A percentile compares a stretch with the other conserved stretches of the same genome.
Evolutionary conservation across 2,797 vertebrate species (phyloP).

Genomic region (Paedocypris micromegethes): DNA sequence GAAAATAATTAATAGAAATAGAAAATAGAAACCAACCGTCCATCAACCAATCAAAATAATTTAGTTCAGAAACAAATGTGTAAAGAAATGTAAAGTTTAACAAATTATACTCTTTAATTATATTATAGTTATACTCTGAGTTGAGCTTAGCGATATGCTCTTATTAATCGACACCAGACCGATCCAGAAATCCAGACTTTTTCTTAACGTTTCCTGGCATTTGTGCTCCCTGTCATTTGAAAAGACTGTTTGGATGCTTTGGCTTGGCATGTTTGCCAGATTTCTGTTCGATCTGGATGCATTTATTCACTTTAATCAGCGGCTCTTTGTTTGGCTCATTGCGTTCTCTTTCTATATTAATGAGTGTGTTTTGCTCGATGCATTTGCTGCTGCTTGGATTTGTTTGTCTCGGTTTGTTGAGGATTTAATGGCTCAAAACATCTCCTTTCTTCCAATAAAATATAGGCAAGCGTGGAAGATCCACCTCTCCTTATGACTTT

Average conservation of each 20-base stretch:
- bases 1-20: too few species aligned
- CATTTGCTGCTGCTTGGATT: conserved; percentile 28
- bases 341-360: conserved; percentile 42
- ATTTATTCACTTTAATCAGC: conserved; percentile 50
- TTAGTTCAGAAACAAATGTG: too few species aligned
- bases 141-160: too few species aligned
- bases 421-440: conserved; percentile 33
- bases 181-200: too few species aligned
- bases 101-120: too few species aligned
- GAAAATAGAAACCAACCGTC: too few species aligned
- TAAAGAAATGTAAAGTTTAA: too few species aligned
- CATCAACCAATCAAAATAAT: too few species aligned
- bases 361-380: conserved; percentile 46
- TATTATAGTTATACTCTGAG: too few species aligned
- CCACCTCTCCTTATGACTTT: conserved; percentile 58
- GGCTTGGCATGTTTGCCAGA: conserved; percentile 26
- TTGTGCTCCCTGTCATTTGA: too few species aligned
- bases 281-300: conserved; percentile 37
- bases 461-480: conserved; percentile 20
- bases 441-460: conserved; percentile 17
- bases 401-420: conserved; percentile 41
- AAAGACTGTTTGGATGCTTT: conserved; percentile 13
- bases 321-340: conserved; percentile 46
- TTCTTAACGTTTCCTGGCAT: too few species aligned
- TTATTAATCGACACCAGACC: too few species aligned